A percentile compares a stretch with the other conserved stretches of the same genome.
These are phyloP conservation scores for Paracentrotus lividus DNA, from an alignment of 53 echinoderm and acorn worm species.

Conservation along the genomic window DNA sequence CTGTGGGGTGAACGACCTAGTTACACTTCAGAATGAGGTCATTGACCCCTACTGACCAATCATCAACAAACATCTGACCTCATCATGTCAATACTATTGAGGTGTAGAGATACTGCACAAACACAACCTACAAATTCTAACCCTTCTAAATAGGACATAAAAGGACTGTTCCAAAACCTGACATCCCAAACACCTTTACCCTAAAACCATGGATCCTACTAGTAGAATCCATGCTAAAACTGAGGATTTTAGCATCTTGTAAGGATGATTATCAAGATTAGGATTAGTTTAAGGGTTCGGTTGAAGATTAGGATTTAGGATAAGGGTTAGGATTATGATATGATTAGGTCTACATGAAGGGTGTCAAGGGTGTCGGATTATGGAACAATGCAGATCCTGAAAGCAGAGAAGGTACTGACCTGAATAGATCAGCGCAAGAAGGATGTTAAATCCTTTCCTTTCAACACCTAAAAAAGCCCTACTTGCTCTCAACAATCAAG, in stretches of 20 bases:
- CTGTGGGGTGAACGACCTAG: not conserved
- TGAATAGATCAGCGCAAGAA: not conserved
- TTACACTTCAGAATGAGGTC: constrained; percentile 8
- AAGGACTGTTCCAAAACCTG: too few species aligned
- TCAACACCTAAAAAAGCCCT: not conserved
- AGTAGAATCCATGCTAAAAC: too few species aligned
- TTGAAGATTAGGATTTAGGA: too few species aligned
- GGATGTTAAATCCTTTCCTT: not conserved
- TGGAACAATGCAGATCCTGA: not conserved
- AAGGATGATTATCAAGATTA: too few species aligned
- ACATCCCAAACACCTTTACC: too few species aligned
- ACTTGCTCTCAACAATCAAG: too few species aligned
- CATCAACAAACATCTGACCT: constrained; percentile 31
- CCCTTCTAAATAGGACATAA: not conserved
- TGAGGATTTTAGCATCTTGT: too few species aligned
- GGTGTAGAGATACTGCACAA: constrained; percentile 29
- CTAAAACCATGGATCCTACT: too few species aligned
- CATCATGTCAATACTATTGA: not conserved
- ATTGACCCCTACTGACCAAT: not conserved
- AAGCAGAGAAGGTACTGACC: not conserved
- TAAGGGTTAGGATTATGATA: too few species aligned
- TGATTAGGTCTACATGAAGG: too few species aligned
- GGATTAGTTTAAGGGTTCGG: too few species aligned
- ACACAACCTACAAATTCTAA: not conserved
- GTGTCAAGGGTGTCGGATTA: too few species aligned